Evolutionary conservation across 2,797 vertebrate genomes (phyloP).

Genomic region (Crenuchus spilurus): DNA sequence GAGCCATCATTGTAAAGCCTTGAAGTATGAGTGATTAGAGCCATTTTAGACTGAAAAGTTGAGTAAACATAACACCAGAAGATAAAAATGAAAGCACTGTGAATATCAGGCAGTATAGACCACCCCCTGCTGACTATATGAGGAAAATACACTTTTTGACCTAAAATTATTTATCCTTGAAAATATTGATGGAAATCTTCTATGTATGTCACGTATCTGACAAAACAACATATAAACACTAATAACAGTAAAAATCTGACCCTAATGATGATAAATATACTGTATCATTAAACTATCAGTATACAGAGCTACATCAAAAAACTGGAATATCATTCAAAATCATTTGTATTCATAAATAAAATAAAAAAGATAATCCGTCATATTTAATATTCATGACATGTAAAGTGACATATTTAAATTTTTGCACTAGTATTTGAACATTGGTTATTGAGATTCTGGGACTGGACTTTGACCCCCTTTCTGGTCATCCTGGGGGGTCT

Average conservation of each 20-base stretch:
- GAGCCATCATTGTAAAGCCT: not conserved
- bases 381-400: not conserved
- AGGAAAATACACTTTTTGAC: not conserved
- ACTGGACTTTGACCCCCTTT: not conserved
- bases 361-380: not conserved
- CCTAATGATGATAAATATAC: too few species aligned
- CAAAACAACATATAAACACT: not conserved
- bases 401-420: too few species aligned
- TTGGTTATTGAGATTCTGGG: constrained; percentile 3
- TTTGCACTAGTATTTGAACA: not conserved
- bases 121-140: constrained; percentile 23
- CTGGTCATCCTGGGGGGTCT: not conserved
- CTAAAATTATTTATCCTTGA: not conserved
- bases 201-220: not conserved
- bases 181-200: not conserved
- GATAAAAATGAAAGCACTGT: not conserved
- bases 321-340: too few species aligned
- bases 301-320: too few species aligned
- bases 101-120: not conserved
- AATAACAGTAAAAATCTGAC: not conserved
- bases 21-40: not conserved
- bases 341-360: too few species aligned
- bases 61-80: not conserved
- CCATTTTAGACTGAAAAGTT: not conserved
- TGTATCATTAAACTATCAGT: too few species aligned